Base-by-base conservation (phyloP, 2,113 vertebrate genomes). In the Alces alces region DNA sequence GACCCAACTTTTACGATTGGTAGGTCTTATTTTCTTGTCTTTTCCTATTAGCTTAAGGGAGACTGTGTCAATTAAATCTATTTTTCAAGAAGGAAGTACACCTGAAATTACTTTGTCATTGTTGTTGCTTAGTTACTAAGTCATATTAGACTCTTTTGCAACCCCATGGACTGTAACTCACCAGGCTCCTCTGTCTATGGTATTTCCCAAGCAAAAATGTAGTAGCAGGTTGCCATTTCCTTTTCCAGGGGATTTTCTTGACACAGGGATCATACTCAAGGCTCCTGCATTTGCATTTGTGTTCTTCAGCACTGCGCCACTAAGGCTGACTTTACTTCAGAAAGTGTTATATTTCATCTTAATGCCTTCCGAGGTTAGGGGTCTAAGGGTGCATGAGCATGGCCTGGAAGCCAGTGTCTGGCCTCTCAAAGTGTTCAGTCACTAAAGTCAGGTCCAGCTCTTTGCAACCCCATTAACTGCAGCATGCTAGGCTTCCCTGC, bases 11-110 rank as follows among this genome's bases (percentile, higher is more conserved):
- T 60, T 95, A 92, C n/a, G 47, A 58, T 88, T 91, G 30, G 5
- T 83, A 64, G 13, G 5, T 60, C 95, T 95, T 15, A 66, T 89
- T 89, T 92, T 89, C 33, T 92, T 95, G 3, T 60, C 17, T 57
- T 93, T 94, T 94, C 28, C 54, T 80, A 92, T 92, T 95, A 82
- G 33, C 84, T 85, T 70, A 52, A 88, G 21, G 43, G n/a, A 93
- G 28, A 54, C 16, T 5, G 14, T 66, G 57, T 58, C 47, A 95
- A 76, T 66, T 82, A 88, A 95, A 76, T 55, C 25, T 80, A 39
- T 23, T 4, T 70, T 43, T 45, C 36, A 9, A 80, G 50, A 57
- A 85, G 28, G 50, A 97, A 91, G 83, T 86, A 89, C 0, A 47
- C n/a, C 36, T 85, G 85, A 66, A 80, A 82, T 70, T 61, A 73